Evolutionary conservation across 2,888 invertebrate genomes (phyloP).

Genomic region (Drosophila incognita): DNA sequence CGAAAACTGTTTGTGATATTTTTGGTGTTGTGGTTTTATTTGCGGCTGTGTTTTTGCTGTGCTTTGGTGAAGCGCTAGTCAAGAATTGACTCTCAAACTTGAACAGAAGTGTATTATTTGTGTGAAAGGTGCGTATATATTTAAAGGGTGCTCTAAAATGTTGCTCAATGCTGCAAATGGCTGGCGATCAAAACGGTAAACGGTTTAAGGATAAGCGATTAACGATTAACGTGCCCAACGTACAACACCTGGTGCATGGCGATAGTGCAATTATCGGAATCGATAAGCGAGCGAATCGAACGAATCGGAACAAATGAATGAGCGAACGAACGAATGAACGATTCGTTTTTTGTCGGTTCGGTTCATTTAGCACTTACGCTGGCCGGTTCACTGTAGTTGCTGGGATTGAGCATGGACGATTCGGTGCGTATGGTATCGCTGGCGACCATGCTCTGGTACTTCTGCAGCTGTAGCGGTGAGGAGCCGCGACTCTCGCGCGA

Average conservation of each 20-base stretch:
- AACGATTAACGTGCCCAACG: slow-evolving; percentile 44
- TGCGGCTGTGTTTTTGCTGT: slow-evolving; percentile 46
- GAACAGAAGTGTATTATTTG: slow-evolving; percentile 32
- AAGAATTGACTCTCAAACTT: slow-evolving; percentile 10
- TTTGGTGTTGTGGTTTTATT: slow-evolving; percentile 11
- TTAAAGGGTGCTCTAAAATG: slow-evolving; percentile 22
- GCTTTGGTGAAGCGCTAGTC: slow-evolving; percentile 38
- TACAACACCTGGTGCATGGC: slow-evolving; percentile 58
- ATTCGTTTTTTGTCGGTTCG: slow-evolving; percentile 9
- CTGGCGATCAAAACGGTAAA: slow-evolving; percentile 38
- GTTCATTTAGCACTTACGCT: slow-evolving; percentile 78
- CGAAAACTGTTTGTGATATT: slow-evolving; percentile 35
- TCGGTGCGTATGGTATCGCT: slow-evolving; percentile 80
- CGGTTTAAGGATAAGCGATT: slow-evolving; percentile 25
- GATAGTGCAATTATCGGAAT: slow-evolving; percentile 55
- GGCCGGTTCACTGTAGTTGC: slow-evolving; percentile 79
- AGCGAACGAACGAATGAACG: slow-evolving; percentile 24
- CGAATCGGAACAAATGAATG: slow-evolving; percentile 33
- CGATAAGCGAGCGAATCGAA: slow-evolving; percentile 54
- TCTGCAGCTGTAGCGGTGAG: slow-evolving; percentile 65
- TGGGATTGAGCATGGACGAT: slow-evolving; percentile 75
- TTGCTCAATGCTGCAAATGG: slow-evolving; percentile 45
- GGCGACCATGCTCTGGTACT: slow-evolving; percentile 75
- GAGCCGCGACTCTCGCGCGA: slow-evolving; percentile 84
- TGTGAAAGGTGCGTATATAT: slow-evolving; percentile 28